A percentile compares a stretch with the other conserved stretches of the same genome.
Conservation (phyloP, 2,113 vertebrate genomes). For the Larimichthys crocea region DNA sequence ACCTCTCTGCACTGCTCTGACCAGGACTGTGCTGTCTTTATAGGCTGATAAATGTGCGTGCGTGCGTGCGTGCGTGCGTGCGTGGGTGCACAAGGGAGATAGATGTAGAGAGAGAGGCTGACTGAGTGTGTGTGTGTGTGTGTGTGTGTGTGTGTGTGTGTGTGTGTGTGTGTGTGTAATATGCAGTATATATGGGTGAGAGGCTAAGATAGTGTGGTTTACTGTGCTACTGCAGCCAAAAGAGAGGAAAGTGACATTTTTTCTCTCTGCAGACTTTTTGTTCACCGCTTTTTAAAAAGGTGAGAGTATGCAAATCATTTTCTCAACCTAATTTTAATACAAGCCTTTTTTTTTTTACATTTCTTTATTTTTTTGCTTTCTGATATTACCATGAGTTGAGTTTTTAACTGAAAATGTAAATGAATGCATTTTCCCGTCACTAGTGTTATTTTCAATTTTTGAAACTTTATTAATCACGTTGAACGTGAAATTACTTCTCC, state of each 20-base stretch:
- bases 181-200: constrained; percentile 5
- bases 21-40: constrained; percentile 35
- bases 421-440: background rate
- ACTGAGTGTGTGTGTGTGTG: background rate
- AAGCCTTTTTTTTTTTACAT: no score
- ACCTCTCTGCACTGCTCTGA: constrained; percentile 50
- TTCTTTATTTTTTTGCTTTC: background rate
- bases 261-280: background rate
- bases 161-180: constrained; percentile 16
- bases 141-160: no score
- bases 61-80: background rate
- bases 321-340: background rate
- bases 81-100: constrained; percentile 7
- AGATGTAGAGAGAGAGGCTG: constrained; percentile 3
- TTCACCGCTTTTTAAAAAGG: background rate
- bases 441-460: background rate
- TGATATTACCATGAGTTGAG: background rate
- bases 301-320: background rate
- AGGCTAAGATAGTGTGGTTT: background rate
- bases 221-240: constrained; percentile 2
- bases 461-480: no score
- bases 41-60: constrained; percentile 17
- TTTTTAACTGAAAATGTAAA: background rate
- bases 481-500: no score
- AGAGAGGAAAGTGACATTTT: background rate